Evolutionary conservation across 2,113 vertebrate species (phyloP), one percentile per base, ranked within the genome.

Genomic region (Clarias macrocephalus): DNA sequence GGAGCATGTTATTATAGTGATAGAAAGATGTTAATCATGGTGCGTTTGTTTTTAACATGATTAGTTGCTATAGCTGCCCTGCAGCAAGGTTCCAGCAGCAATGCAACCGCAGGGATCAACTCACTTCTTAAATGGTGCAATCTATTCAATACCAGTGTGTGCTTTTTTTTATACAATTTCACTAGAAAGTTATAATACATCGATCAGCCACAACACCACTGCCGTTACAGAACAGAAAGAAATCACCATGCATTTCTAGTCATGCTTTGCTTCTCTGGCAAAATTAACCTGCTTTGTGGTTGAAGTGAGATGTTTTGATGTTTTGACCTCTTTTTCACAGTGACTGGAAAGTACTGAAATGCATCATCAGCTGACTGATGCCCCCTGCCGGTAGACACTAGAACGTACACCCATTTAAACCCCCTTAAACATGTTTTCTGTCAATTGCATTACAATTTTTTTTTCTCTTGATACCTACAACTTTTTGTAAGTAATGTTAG

Each of bases 351-450:
- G 66, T 86, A 21, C 57, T 42, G 56, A 84, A 87, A n/a, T 72
- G 13, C 13, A 87, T 54, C 10, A 68, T 83, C 42, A 90, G 84
- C 81, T 86, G 21, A 86, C 81, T 70, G 0, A 68, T 84, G 81
- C 89, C 89, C 30, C 76, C 89, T 90, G 25, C 30, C 42, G 89
- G 70, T 59, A 28, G 70, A 77, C 12, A 48, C 25, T 21, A 8
- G 5, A 33, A 73, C 66, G 21, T 72, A 57, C 65, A 72, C 12
- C 30, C 9, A 19, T 54, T 56, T 23, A 11, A 60, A 80, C 62
- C 33, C 0, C 2, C 25, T 48, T 54, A 28, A 77, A 77, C 3
- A 30, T 25, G 10, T 28, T 15, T 57, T 48, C 48, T 12, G 33
- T 11, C 6, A n/a, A 48, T 63, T 42, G 13, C 21, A 42, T 11